Evolutionary conservation across 2,797 vertebrate genomes (phyloP).

Genomic region (Poecilia velifera): DNA sequence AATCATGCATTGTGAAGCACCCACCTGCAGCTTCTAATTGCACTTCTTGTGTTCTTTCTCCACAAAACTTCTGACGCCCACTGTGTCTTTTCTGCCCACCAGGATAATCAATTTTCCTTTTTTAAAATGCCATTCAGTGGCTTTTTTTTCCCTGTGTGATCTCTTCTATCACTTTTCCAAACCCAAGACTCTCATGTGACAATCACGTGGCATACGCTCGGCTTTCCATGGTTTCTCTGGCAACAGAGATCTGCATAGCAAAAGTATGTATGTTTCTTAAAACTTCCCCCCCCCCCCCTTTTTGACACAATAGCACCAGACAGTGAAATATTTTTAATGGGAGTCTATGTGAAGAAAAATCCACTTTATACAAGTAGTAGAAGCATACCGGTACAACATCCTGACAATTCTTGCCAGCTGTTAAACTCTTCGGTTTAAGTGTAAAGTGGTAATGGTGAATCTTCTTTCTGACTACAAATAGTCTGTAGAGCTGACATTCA

Average conservation of each 20-base stretch:
- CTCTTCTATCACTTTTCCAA: background rate
- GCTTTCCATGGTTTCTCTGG: constrained; percentile 37
- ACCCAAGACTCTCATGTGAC: background rate
- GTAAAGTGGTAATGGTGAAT: constrained; percentile 34
- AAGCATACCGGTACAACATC: constrained; percentile 34
- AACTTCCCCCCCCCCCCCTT: background rate
- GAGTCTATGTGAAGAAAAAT: background rate
- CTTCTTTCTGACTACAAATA: constrained; percentile 41
- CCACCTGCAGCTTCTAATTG: constrained; percentile 64
- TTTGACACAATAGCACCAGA: background rate
- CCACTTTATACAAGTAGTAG: constrained; percentile 22
- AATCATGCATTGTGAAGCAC: constrained; percentile 33
- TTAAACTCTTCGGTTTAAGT: constrained; percentile 52
- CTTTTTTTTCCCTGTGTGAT: constrained; percentile 3
- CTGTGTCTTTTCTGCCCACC: constrained; percentile 48
- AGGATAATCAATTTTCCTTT: constrained; percentile 33
- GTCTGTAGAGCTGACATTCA: constrained; percentile 42
- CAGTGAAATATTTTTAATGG: background rate
- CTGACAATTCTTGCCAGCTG: constrained; percentile 48
- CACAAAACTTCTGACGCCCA: constrained; percentile 56
- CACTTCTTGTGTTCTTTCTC: constrained; percentile 56
- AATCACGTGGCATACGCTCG: constrained; percentile 22
- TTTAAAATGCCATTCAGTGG: constrained; percentile 35
- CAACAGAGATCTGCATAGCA: constrained; percentile 21
- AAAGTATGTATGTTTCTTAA: background rate